Percentiles rank a stretch among this genome's conserved stretches.
These are phyloP conservation scores for Brachionus sp. DNA, from an alignment of 1,140 invertebrate species.

Conservation along the genomic window DNA sequence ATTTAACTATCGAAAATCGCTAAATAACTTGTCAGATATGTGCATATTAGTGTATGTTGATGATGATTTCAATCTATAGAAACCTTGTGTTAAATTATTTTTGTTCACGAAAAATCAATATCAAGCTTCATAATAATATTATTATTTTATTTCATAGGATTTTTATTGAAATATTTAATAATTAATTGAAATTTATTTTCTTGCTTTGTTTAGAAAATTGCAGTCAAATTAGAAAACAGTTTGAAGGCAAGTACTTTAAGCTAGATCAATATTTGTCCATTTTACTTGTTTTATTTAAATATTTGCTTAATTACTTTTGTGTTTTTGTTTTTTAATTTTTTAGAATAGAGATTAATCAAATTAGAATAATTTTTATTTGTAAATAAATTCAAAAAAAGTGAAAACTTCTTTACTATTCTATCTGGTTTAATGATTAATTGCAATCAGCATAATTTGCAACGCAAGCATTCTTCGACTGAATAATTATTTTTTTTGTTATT, in stretches of 20 bases:
- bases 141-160: background rate
- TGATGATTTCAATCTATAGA: background rate
- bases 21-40: conserved; percentile 1
- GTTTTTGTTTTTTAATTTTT: background rate
- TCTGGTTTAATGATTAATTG: conserved; percentile 38
- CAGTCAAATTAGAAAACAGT: conserved; percentile 15
- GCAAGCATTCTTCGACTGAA: conserved; percentile 14
- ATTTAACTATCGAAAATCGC: background rate
- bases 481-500: conserved; percentile 5
- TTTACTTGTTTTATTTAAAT: background rate
- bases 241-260: background rate
- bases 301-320: background rate
- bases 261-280: background rate
- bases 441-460: conserved; percentile 28
- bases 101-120: conserved; percentile 4
- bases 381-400: background rate
- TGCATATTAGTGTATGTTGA: background rate
- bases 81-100: background rate
- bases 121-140: conserved; percentile 11
- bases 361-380: background rate
- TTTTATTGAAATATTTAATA: conserved; percentile 9
- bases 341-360: conserved; percentile 2
- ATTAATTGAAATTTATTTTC: conserved; percentile 12
- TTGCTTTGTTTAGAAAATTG: background rate
- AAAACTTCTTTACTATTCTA: conserved; percentile 3